Percentiles rank a stretch among this genome's conserved stretches.
Evolutionary conservation across 2,113 vertebrate genomes (phyloP).

Genomic region (Lepus europaeus): DNA sequence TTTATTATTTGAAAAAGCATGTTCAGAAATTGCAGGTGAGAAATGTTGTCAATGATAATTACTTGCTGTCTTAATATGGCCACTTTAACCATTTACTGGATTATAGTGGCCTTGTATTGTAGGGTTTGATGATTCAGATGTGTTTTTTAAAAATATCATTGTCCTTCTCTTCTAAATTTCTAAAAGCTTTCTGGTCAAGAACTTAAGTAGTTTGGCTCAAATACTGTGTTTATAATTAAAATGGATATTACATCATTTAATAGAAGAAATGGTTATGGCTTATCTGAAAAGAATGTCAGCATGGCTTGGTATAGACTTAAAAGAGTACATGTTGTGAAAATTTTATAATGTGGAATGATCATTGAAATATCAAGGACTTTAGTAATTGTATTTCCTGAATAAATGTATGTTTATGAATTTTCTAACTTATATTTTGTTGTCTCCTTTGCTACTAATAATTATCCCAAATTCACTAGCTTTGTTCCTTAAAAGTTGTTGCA

Average conservation of each 20-base stretch:
- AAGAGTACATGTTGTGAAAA: constrained; percentile 71
- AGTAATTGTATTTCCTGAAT: constrained; percentile 76
- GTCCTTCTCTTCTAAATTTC: constrained; percentile 59
- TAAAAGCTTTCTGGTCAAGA: constrained; percentile 49
- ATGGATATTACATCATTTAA: constrained; percentile 58
- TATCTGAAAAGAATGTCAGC: constrained; percentile 70
- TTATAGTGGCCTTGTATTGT: neutral
- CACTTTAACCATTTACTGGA: neutral
- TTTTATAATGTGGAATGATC: constrained; percentile 73
- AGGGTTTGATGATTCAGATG: constrained; percentile 24
- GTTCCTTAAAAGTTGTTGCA: constrained; percentile 6
- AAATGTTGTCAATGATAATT: neutral
- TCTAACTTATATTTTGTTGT: constrained; percentile 71
- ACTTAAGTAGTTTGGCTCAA: constrained; percentile 65
- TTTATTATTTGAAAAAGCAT: constrained; percentile 60
- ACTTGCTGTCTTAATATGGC: neutral
- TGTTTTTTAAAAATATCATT: constrained; percentile 12
- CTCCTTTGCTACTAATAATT: constrained; percentile 38
- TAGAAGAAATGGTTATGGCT: constrained; percentile 58
- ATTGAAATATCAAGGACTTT: constrained; percentile 60
- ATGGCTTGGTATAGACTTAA: constrained; percentile 64
- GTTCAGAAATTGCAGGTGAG: constrained; percentile 52
- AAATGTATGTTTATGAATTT: constrained; percentile 77
- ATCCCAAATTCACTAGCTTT: neutral
- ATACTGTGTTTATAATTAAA: constrained; percentile 73